Conservation (phyloP, 2,888 invertebrate species). For the Elmis aenea region DNA sequence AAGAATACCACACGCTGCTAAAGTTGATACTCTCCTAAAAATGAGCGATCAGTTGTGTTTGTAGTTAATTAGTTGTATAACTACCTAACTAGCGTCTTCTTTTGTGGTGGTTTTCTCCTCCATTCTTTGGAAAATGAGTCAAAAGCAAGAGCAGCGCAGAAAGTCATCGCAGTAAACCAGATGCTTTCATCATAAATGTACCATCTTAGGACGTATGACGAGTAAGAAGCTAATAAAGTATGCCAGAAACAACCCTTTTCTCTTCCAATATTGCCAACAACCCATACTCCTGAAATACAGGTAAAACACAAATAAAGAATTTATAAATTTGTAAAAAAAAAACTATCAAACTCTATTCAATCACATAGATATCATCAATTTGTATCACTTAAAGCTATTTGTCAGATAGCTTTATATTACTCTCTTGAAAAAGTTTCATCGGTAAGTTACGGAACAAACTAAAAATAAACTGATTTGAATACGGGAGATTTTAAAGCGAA, state of each 20-base stretch:
- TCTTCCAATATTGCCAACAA: slow-evolving; percentile 85
- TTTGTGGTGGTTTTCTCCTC: slow-evolving; percentile 57
- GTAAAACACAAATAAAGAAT: neutral
- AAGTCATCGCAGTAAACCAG: slow-evolving; percentile 63
- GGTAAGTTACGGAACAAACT: no score
- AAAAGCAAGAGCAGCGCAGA: slow-evolving; percentile 64
- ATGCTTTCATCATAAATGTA: slow-evolving; percentile 69
- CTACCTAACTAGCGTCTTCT: neutral
- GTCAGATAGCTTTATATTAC: no score
- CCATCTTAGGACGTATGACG: slow-evolving; percentile 63
- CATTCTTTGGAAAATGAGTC: slow-evolving; percentile 75
- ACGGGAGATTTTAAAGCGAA: no score
- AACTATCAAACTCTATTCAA: no score
- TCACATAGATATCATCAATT: no score
- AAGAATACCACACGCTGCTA: slow-evolving; percentile 59
- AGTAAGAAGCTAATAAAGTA: slow-evolving; percentile 64
- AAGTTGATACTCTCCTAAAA: slow-evolving; percentile 54
- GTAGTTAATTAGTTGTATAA: neutral
- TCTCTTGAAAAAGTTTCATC: no score
- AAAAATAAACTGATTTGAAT: no score
- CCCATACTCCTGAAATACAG: slow-evolving; percentile 70
- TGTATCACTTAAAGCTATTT: no score
- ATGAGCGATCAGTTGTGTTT: slow-evolving; percentile 6
- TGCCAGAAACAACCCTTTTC: slow-evolving; percentile 70
- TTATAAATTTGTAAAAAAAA: neutral